phyloP scores from a whole-genome alignment of 2,113 vertebrate species.

The Pontoporia blainvillei region DNA sequence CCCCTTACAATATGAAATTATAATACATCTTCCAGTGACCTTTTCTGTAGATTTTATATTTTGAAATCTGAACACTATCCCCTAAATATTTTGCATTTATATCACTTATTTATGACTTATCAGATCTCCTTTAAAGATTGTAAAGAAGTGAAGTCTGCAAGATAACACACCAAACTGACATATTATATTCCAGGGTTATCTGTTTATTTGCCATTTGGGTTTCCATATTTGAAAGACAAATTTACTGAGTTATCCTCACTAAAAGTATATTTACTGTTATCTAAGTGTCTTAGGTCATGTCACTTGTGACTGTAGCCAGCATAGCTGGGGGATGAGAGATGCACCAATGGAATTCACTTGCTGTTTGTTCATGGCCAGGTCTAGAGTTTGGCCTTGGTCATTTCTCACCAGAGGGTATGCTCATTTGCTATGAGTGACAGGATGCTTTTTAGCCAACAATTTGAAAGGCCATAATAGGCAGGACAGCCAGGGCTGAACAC shows the following conservation, averaged over 20 bases:
- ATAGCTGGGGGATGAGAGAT: neutral
- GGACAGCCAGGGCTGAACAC: constrained; percentile 20
- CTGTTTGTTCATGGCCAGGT: neutral
- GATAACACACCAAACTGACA: neutral
- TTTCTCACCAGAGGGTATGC: neutral
- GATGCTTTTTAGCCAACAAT: constrained; percentile 25
- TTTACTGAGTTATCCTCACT: neutral
- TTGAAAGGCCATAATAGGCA: constrained; percentile 15
- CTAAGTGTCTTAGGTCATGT: neutral
- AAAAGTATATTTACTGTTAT: neutral
- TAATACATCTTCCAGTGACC: neutral
- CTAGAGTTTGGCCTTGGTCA: constrained; percentile 10
- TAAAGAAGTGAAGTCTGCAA: neutral
- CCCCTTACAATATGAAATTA: neutral
- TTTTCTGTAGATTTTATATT: neutral
- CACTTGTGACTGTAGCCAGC: neutral
- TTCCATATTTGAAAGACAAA: neutral
- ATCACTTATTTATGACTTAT: neutral
- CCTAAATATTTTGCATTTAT: neutral
- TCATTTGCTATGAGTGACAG: constrained; percentile 42
- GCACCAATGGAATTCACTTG: neutral
- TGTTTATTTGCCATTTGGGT: constrained; percentile 4
- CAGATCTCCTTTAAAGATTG: neutral
- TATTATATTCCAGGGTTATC: neutral
- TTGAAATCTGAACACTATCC: neutral